Base-by-base conservation (phyloP, 1,140 invertebrate species). In the Lasioglossum albipes region DNA sequence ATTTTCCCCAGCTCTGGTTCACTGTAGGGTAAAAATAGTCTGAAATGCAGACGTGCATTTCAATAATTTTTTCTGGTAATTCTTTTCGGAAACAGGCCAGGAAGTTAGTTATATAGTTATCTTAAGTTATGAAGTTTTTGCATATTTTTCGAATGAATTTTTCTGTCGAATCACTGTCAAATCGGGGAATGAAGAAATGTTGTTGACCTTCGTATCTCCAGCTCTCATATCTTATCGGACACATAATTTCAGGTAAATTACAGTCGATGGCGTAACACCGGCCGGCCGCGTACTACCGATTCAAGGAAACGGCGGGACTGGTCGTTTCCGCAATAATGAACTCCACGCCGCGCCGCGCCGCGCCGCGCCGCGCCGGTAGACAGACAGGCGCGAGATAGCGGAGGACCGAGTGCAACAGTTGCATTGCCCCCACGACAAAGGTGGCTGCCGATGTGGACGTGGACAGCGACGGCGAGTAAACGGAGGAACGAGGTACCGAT, bases 341-440 rank as follows among this genome's bases (percentile, higher is more conserved):
- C 45, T 1, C 31, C 31, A 4, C n/a, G n/a, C n/a, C n/a, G n/a
- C 36, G 36, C 36, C 5, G 36, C 36, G 49, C 31, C 2, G 27
- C 36, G 36, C 36, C 5, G 36, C 36, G 36, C 36, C 5, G 36
- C 36, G 49, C 31, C 2, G 27, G 41, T 20, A 31, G 16, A 74
- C 54, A 27, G 54, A 41, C 70, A 31, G 83, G 65, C 64, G 49
- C 41, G 69, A 59, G 71, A 57, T 68, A 74, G 70, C 65, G 62
- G 45, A 62, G 67, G 1, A 13, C 16, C 18, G 72, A 73, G 74
- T 73, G 82, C 71, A 80, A 83, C 85, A 79, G 85, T 80, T 84
- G 81, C 66, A 73, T 52, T 82, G 57, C 65, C 49, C 64, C 12
- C 27, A 69, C 42, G 52, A 13, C 22, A 42, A 61, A n/a, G 62